phyloP scores from a whole-genome alignment of 2,888 invertebrate genomes.

The Lathronympha strigana region DNA sequence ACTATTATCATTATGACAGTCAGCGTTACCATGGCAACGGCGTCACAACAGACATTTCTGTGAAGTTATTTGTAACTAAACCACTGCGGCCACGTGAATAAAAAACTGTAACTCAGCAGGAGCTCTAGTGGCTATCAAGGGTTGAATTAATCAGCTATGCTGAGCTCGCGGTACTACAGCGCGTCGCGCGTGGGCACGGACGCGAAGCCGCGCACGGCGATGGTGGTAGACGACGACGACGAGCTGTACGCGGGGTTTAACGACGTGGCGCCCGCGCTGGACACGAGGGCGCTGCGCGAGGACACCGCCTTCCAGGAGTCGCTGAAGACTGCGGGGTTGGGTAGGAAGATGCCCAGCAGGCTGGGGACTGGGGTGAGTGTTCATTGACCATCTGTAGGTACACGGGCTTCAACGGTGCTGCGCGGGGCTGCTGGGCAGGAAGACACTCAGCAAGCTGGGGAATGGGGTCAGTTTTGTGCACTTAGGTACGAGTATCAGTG shows the following conservation, averaged over 20 bases:
- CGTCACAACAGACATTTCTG: constrained; percentile 71
- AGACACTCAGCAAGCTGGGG: too few species aligned
- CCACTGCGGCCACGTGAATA: neutral
- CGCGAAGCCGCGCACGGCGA: constrained; percentile 70
- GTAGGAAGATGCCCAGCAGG: constrained; percentile 86
- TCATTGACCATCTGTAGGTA: neutral
- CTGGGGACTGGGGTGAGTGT: constrained; percentile 74
- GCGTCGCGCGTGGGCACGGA: constrained; percentile 70
- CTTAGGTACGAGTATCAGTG: too few species aligned
- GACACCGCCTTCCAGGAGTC: constrained; percentile 91
- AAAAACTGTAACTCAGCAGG: neutral
- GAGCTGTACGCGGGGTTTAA: constrained; percentile 88
- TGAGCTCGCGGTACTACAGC: constrained; percentile 74
- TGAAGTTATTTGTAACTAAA: constrained; percentile 17
- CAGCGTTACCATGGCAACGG: constrained; percentile 67
- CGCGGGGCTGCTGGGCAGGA: too few species aligned
- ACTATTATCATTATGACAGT: neutral
- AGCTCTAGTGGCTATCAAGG: neutral
- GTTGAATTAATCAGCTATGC: constrained; percentile 53
- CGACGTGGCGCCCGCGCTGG: constrained; percentile 86
- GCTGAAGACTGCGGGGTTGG: constrained; percentile 88
- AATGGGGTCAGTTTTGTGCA: too few species aligned
- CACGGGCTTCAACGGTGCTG: too few species aligned
- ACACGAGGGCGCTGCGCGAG: constrained; percentile 87
- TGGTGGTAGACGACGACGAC: constrained; percentile 82